A percentile compares a stretch with the other conserved stretches of the same genome.
Conservation (phyloP, 1,140 invertebrate species). For the Rhizoglyphus robini region DNA sequence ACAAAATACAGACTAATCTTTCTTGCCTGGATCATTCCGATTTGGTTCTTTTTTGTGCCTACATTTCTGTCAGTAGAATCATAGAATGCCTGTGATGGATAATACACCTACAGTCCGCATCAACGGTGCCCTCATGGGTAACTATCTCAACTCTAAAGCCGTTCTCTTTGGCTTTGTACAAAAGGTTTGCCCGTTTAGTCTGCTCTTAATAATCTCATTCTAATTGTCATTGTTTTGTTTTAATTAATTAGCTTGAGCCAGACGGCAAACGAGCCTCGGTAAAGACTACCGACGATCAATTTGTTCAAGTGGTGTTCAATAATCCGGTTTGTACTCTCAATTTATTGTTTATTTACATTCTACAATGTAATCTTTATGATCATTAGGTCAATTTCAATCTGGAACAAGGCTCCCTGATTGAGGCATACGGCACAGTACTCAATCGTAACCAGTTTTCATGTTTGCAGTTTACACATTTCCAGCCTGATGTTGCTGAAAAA, state of each 20-base stretch:
- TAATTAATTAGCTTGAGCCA: background rate
- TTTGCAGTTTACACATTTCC: background rate
- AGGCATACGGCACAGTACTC: background rate
- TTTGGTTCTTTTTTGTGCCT: too few species aligned
- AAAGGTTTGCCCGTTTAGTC: background rate
- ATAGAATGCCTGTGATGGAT: too few species aligned
- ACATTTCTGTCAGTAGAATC: too few species aligned
- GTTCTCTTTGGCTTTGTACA: background rate
- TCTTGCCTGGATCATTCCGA: too few species aligned
- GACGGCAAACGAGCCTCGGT: background rate
- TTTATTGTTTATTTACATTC: background rate
- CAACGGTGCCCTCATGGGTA: background rate
- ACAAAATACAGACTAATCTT: too few species aligned
- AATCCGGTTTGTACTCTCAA: background rate
- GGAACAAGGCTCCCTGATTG: background rate
- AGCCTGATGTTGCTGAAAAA: background rate
- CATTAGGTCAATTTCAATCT: background rate
- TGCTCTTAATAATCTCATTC: background rate
- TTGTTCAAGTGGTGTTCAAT: background rate
- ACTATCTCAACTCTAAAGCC: background rate
- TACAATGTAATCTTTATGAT: background rate
- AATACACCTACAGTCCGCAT: too few species aligned
- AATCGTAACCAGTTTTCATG: background rate
- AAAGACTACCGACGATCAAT: slow-evolving; percentile 1
- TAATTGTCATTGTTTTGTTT: background rate